A percentile compares a stretch with the other conserved stretches of the same genome.
Evolutionary conservation across 2,797 vertebrate species (phyloP).

Genomic region (Anomalospiza imberbis): DNA sequence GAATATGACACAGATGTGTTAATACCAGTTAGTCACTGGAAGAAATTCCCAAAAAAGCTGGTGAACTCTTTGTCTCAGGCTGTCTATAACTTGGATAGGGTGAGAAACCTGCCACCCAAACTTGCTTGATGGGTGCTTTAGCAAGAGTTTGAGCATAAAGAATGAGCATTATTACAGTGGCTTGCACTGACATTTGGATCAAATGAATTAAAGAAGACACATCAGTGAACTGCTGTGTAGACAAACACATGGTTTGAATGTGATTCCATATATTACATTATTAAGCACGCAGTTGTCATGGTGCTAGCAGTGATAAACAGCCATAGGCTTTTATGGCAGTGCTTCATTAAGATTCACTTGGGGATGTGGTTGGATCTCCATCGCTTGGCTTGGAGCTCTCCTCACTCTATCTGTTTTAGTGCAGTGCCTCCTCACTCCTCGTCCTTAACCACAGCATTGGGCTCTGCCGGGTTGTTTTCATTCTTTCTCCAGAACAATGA

Average conservation of each 20-base stretch:
- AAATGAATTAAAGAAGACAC: neutral
- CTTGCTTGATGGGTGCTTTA: neutral
- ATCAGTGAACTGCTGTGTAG: neutral
- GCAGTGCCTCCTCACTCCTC: neutral
- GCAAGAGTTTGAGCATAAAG: neutral
- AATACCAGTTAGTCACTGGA: neutral
- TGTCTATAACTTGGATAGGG: neutral
- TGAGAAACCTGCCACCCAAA: neutral
- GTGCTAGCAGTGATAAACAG: constrained; percentile 21
- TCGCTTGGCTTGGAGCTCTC: neutral
- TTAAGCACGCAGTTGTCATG: neutral
- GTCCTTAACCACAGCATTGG: neutral
- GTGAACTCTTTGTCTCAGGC: neutral
- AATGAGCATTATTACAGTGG: neutral
- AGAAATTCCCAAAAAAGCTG: neutral
- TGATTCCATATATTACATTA: neutral
- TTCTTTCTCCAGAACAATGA: neutral
- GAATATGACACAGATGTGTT: neutral
- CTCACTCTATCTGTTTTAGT: neutral
- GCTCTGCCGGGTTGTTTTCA: neutral
- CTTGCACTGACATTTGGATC: neutral
- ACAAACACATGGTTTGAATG: constrained; percentile 4
- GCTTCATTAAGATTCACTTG: neutral
- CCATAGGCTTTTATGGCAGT: neutral
- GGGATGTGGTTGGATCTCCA: neutral